These are phyloP conservation scores for Tridacna gigas DNA, from an alignment of 2,888 invertebrate genomes.

Conservation along the genomic window DNA sequence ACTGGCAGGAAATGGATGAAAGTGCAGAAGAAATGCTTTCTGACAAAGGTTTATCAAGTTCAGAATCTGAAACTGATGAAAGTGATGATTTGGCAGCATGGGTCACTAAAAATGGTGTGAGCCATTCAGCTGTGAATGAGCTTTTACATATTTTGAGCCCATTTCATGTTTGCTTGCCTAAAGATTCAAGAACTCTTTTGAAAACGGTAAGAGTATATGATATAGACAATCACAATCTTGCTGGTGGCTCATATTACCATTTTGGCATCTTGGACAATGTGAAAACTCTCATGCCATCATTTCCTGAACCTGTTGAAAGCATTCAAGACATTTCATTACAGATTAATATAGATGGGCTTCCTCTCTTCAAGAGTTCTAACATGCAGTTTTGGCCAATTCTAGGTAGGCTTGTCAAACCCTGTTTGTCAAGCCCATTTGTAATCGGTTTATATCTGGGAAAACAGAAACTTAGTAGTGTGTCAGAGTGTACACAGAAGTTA, in stretches of 20 bases:
- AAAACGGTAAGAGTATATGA: conserved; percentile 7
- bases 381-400: conserved; percentile 41
- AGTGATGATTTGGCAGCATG: too few relatives aligned
- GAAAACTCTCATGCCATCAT: neutral
- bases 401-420: conserved; percentile 20
- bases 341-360: conserved; percentile 33
- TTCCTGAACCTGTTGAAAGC: neutral
- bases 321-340: conserved; percentile 10
- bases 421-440: conserved; percentile 30
- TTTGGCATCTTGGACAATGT: conserved; percentile 18
- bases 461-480: neutral
- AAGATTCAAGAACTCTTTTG: conserved; percentile 37
- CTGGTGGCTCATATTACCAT: conserved; percentile 32
- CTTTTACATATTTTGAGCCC: conserved; percentile 16
- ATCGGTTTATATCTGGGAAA: conserved; percentile 35
- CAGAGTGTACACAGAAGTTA: conserved; percentile 6
- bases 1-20: too few relatives aligned
- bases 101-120: too few relatives aligned
- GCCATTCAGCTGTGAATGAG: conserved; percentile 6
- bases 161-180: conserved; percentile 19
- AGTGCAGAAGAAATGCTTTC: too few relatives aligned
- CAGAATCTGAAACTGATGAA: too few relatives aligned
- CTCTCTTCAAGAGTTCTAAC: conserved; percentile 36
- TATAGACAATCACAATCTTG: conserved; percentile 6
- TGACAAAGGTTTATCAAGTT: too few relatives aligned